Conservation (phyloP, 1,140 invertebrate genomes). For the Muscidifurax raptorellus region DNA sequence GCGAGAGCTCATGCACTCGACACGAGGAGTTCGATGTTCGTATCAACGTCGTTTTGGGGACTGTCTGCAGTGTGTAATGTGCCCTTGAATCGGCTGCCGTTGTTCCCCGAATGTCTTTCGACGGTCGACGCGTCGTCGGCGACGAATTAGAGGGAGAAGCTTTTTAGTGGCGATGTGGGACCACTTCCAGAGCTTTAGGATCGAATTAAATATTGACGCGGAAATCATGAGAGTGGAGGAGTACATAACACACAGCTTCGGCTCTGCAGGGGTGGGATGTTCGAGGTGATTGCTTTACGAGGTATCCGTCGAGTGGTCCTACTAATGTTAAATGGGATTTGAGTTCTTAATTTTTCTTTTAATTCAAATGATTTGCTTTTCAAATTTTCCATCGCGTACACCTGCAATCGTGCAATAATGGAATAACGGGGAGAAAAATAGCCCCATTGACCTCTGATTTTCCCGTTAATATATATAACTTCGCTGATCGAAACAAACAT, state of each 20-base stretch:
- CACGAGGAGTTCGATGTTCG: constrained; percentile 3
- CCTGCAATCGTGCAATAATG: no score
- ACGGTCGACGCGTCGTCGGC: background rate
- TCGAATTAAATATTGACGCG: constrained; percentile 16
- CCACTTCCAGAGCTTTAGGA: background rate
- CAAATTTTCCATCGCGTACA: no score
- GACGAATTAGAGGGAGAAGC: constrained; percentile 9
- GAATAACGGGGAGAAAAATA: no score
- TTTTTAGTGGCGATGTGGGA: constrained; percentile 5
- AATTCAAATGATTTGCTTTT: no score
- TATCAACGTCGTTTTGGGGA: background rate
- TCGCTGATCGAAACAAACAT: no score
- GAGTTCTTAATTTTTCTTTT: no score
- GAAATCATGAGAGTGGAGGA: constrained; percentile 1
- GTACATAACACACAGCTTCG: background rate
- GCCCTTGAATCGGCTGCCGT: background rate
- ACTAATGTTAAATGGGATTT: no score
- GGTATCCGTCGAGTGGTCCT: background rate
- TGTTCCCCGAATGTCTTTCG: background rate
- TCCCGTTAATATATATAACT: no score
- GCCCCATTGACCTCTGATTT: no score
- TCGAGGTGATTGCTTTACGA: background rate
- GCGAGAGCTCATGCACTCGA: constrained; percentile 23
- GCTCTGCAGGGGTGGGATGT: background rate
- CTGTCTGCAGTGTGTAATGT: background rate